Conservation (phyloP, 2,113 vertebrate genomes). For the Aegithalos caudatus region DNA sequence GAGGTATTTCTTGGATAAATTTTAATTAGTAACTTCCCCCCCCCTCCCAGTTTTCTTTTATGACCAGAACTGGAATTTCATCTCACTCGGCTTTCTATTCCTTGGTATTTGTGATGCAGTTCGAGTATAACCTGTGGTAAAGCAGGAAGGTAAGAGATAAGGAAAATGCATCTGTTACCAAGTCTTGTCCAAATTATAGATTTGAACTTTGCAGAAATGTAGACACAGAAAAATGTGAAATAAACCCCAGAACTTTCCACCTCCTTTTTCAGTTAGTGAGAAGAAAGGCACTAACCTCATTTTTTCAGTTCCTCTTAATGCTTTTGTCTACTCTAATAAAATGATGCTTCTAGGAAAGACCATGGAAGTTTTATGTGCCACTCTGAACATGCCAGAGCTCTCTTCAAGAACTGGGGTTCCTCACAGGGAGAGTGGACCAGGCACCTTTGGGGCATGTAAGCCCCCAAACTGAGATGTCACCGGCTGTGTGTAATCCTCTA, state of each 20-base stretch:
- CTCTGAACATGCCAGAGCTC: neutral
- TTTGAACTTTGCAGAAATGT: neutral
- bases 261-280: neutral
- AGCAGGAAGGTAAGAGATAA: neutral
- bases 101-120: neutral
- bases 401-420: neutral
- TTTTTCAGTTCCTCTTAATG: neutral
- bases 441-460: neutral
- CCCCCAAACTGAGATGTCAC: neutral
- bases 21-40: neutral
- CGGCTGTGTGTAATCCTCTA: neutral
- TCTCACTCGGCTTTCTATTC: neutral
- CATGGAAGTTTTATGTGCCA: neutral
- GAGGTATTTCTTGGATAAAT: neutral
- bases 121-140: neutral
- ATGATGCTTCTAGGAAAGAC: neutral
- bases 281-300: neutral
- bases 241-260: neutral
- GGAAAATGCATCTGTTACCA: neutral
- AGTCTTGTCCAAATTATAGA: neutral
- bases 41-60: neutral
- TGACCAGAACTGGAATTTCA: neutral
- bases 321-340: neutral
- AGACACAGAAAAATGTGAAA: neutral
- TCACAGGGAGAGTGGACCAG: neutral